Evolutionary conservation across 53 echinoderm and acorn worm genomes (phyloP), one percentile per base, ranked within the genome.

Genomic region (Holothuria scabra): DNA sequence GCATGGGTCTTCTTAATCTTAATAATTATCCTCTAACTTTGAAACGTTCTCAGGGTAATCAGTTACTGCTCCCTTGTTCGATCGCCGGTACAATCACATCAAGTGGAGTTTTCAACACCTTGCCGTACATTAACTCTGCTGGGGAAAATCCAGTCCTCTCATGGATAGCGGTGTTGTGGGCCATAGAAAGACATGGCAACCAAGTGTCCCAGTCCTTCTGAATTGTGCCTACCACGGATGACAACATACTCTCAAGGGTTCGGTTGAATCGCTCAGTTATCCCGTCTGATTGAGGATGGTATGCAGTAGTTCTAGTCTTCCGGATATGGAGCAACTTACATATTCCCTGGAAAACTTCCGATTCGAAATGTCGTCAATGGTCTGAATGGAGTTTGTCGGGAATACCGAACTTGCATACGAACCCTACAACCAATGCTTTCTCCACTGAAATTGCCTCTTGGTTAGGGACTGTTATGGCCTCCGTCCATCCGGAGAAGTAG

Each of bases 201-300:
- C 72, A 72, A 4, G 72, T 72, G 4, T 44, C 46, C 74, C 74
- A 72, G 14, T 72, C 74, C 46, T n/a, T 14, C 48, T 74, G 74
- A 10, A 2, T 74, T 44, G 46, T 1, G 10, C 11, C 11, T 3
- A 74, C 74, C 48, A 74, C 74, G 3, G 74, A 6, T 0, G 74
- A 74, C 32, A 74, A 12, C 48, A 74, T 74, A 6, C 46, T 22
- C 35, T 74, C 74, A 18, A 74, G 74, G 2, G 74, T 74, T 10
- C 74, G 9, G 46, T 74, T 74, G 46, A 74, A 74, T 5, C 74
- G 41, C 20, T 41, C 74, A 21, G 46, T 41, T 48, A 74, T 74
- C 44, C 74, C 74, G 46, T 74, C 46, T 21, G 74, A 74, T 24
- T 74, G 46, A 2, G 74, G 74, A 44, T 74, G 52, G 19, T 74